A percentile compares a stretch with the other conserved stretches of the same genome.
These are phyloP conservation scores for Pontoporia blainvillei DNA, from an alignment of 2,113 vertebrate genomes.

Conservation along the genomic window DNA sequence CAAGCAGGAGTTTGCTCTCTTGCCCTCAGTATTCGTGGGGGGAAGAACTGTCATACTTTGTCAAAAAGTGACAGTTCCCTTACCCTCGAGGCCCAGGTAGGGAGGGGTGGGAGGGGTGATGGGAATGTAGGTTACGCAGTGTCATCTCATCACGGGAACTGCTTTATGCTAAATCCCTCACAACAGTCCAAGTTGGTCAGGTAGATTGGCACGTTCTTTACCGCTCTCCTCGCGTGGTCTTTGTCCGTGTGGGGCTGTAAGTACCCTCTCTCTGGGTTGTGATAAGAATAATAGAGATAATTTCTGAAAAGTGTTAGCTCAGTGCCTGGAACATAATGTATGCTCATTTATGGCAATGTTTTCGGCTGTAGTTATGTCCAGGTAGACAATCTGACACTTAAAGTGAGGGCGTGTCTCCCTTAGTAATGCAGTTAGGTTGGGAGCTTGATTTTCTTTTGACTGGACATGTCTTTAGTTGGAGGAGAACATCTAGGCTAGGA, in stretches of 20 bases:
- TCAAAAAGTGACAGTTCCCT: background rate
- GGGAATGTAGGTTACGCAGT: background rate
- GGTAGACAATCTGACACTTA: background rate
- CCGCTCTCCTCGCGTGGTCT: background rate
- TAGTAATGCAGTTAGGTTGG: background rate
- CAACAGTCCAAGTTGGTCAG: too few relatives aligned
- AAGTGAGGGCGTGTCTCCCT: background rate
- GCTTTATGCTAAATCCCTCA: background rate
- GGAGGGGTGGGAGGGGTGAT: background rate
- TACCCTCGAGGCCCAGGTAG: background rate
- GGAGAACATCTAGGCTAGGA: background rate
- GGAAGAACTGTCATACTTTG: background rate
- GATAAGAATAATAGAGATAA: background rate
- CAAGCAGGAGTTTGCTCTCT: background rate
- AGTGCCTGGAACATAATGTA: background rate
- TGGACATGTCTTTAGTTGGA: background rate
- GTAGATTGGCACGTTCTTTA: background rate
- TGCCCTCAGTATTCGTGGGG: background rate
- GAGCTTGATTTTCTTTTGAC: background rate
- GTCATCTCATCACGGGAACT: background rate
- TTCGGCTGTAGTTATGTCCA: background rate
- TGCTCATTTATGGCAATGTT: accelerated
- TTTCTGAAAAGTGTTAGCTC: background rate
- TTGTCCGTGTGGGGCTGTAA: background rate
- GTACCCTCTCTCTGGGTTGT: background rate